A percentile compares a stretch with the other conserved stretches of the same genome.
These are phyloP conservation scores for Sinhomidia bicolor DNA, from an alignment of 2,888 invertebrate species.

Conservation along the genomic window DNA sequence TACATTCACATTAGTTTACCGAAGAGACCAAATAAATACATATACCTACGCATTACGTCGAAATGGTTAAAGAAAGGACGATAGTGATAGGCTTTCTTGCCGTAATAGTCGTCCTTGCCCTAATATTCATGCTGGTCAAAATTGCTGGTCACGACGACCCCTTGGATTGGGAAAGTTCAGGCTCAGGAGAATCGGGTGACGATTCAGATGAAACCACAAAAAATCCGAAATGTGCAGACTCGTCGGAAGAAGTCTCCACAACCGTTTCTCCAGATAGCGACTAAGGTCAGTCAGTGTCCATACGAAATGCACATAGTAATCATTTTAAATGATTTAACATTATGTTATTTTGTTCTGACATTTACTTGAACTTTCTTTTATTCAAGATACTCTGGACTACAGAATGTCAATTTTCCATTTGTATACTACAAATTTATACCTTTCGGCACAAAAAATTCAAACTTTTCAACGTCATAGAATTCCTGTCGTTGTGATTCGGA, in stretches of 20 bases:
- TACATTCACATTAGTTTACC: not conserved
- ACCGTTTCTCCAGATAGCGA: slow-evolving; percentile 63
- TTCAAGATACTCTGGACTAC: not conserved
- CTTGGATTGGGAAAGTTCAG: slow-evolving; percentile 83
- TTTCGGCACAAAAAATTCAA: not conserved
- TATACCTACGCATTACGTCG: not conserved
- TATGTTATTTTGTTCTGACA: not conserved
- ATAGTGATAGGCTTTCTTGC: slow-evolving; percentile 78
- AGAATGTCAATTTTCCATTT: slow-evolving; percentile 52
- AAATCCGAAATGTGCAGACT: slow-evolving; percentile 70
- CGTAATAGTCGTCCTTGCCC: slow-evolving; percentile 74
- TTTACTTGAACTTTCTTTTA: not conserved
- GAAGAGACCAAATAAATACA: not conserved
- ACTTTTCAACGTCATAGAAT: not conserved
- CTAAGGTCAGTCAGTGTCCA: slow-evolving; percentile 53
- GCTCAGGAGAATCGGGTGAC: slow-evolving; percentile 84
- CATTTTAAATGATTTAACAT: not conserved
- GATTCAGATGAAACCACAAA: slow-evolving; percentile 81
- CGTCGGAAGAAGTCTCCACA: slow-evolving; percentile 67
- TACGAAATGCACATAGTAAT: not conserved
- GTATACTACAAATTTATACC: slow-evolving; percentile 29
- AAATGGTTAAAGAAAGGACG: slow-evolving; percentile 77
- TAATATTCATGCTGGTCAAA: slow-evolving; percentile 77
- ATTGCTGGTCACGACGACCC: slow-evolving; percentile 79
- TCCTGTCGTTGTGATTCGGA: not conserved